A percentile compares a stretch with the other conserved stretches of the same genome.
Evolutionary conservation across 2,888 invertebrate genomes (phyloP).

Genomic region (Megastigmus dorsalis): DNA sequence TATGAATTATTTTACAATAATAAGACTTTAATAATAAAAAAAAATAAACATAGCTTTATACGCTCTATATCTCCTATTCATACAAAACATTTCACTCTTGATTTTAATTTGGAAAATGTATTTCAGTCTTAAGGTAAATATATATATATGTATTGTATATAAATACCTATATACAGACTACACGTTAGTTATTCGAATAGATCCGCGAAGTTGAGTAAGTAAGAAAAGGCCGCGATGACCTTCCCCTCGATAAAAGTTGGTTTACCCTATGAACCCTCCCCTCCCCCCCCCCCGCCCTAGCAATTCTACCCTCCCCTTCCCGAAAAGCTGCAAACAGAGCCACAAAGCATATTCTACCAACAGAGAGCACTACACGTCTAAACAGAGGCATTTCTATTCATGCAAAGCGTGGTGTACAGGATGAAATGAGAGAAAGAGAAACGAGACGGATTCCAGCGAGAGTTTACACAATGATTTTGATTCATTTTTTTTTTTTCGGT

Average conservation of each 20-base stretch:
- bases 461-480: conserved; percentile 32
- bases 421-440: conserved; percentile 52
- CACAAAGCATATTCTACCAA: conserved; percentile 23
- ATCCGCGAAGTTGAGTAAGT: background rate
- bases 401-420: conserved; percentile 58
- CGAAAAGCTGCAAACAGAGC: conserved; percentile 15
- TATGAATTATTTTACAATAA: too few species aligned
- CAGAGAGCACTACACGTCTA: conserved; percentile 34
- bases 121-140: too few species aligned
- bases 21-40: too few species aligned
- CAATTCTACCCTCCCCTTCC: background rate
- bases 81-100: too few species aligned
- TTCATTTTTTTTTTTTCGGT: background rate
- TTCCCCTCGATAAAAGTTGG: background rate
- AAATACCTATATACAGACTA: too few species aligned
- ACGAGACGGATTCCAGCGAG: conserved; percentile 21
- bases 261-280: background rate
- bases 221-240: conserved; percentile 1
- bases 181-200: background rate
- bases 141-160: too few species aligned
- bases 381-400: conserved; percentile 51
- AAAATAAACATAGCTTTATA: too few species aligned
- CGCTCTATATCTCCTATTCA: too few species aligned
- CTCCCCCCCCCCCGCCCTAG: too few species aligned
- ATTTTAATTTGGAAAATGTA: too few species aligned